A percentile compares a stretch with the other conserved stretches of the same genome.
phyloP scores from a whole-genome alignment of 2,113 vertebrate species.

The Reinhardtius hippoglossoides region DNA sequence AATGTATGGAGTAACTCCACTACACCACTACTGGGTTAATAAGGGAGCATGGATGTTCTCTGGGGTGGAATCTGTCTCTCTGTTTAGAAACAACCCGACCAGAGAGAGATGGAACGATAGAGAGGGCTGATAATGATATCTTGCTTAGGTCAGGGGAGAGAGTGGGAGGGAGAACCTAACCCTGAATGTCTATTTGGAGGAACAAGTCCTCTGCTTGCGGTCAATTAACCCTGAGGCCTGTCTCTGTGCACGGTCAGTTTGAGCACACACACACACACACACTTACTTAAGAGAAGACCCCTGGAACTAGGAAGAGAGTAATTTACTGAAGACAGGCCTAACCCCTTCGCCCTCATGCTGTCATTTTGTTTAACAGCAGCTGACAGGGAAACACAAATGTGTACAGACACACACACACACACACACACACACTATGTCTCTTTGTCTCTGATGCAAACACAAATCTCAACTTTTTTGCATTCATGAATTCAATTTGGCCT shows the following conservation, averaged over 20 bases:
- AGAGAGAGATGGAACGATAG: slow-evolving; percentile 11
- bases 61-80: slow-evolving; percentile 21
- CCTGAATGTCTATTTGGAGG: slow-evolving; percentile 67
- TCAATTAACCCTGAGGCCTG: slow-evolving; percentile 76
- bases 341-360: slow-evolving; percentile 46
- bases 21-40: slow-evolving; percentile 41
- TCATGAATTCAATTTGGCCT: not conserved
- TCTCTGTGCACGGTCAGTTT: slow-evolving; percentile 55
- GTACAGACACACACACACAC: not conserved
- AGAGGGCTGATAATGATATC: slow-evolving; percentile 61
- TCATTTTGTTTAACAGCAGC: slow-evolving; percentile 59
- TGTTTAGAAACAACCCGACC: slow-evolving; percentile 21
- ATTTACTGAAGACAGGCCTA: slow-evolving; percentile 58
- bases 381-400: slow-evolving; percentile 51
- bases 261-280: slow-evolving; percentile 1
- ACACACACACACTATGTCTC: not conserved
- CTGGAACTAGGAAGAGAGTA: slow-evolving; percentile 56
- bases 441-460: not conserved
- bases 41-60: slow-evolving; percentile 28
- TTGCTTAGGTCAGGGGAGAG: slow-evolving; percentile 46
- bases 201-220: slow-evolving; percentile 69
- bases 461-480: not conserved
- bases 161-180: slow-evolving; percentile 50
- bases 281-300: slow-evolving; percentile 6
- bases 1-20: slow-evolving; percentile 14